Evolutionary conservation across 2,888 invertebrate species (phyloP), one percentile per base, ranked within the genome.

Genomic region (Chrysodeixis includens): DNA sequence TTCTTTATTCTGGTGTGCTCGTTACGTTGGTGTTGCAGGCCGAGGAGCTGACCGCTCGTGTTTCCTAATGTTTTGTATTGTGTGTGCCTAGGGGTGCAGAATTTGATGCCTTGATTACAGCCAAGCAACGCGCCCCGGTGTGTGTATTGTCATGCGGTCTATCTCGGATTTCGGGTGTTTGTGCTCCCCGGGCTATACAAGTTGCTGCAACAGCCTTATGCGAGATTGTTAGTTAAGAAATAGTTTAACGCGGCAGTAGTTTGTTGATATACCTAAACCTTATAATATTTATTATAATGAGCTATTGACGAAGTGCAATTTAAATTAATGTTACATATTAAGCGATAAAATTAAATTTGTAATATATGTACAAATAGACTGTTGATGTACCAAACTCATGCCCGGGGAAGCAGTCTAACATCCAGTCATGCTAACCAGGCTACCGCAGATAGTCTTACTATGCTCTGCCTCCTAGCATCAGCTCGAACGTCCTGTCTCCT

Each of bases 1-100:
- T 86, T 91, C 87, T 89, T 90, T 87, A 87, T 90, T 87, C 83
- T 70, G 76, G 74, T 67, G 65, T 75, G 74, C 84, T 86, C 69
- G 66, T 52, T 66, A 79, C 66, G 76, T 66, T 62, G 81, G 30
- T 62, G 32, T 20, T 53, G 70, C 70, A 30, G 46, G 53, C 53
- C 30, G 66, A 59, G 53, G 59, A 53, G 20, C 52, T 62, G 59
- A 65, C 56, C 67, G 62, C 54, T 58, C 64, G 52, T 55, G 71
- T 74, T 68, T 64, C 61, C 61, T 46, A 30, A 30, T 54, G 54
- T 54, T 54, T 54, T 54, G 54, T 54, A 62, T 71, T 76, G 74
- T 75, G 63, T 30, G 56, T 51, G 68, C 63, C 61, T 67, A 75
- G 62, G 46, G 67, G 56, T 62, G 67, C 68, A 64, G 74, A 76